These are phyloP conservation scores for Antedon mediterranea DNA, from an alignment of 53 echinoderm and acorn worm species.

Conservation along the genomic window DNA sequence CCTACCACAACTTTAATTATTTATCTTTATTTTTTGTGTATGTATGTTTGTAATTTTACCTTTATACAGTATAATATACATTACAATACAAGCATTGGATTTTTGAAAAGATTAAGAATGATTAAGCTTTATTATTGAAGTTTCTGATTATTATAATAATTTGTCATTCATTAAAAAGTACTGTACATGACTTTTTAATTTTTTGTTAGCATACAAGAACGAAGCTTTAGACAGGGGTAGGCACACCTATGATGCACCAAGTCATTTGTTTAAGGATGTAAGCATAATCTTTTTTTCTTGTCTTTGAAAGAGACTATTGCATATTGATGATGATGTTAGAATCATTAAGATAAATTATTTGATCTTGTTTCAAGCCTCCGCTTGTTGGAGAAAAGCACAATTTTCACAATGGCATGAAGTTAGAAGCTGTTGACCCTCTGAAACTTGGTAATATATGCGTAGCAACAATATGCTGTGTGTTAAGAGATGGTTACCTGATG, in stretches of 20 bases:
- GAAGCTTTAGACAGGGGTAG: slow-evolving; percentile 80
- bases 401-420: slow-evolving; percentile 72
- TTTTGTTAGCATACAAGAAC: slow-evolving; percentile 58
- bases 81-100: no score
- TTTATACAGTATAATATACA: no score
- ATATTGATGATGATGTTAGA: no score
- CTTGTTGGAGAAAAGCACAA: slow-evolving; percentile 40
- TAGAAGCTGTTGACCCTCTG: slow-evolving; percentile 85
- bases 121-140: no score
- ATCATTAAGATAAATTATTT: no score
- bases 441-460: slow-evolving; percentile 80
- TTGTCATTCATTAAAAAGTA: background rate
- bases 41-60: background rate
- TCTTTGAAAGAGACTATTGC: no score
- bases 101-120: no score
- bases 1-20: no score
- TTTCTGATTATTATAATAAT: no score
- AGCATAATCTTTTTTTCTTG: slow-evolving; percentile 22
- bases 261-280: slow-evolving; percentile 76
- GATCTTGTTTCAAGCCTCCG: slow-evolving; percentile 26
- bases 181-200: background rate
- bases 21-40: background rate
- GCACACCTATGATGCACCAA: slow-evolving; percentile 51
- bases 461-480: slow-evolving; percentile 71
- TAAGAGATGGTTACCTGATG: slow-evolving; percentile 83